Conservation (phyloP, 2,113 vertebrate species). For the Calidris pygmaea region DNA sequence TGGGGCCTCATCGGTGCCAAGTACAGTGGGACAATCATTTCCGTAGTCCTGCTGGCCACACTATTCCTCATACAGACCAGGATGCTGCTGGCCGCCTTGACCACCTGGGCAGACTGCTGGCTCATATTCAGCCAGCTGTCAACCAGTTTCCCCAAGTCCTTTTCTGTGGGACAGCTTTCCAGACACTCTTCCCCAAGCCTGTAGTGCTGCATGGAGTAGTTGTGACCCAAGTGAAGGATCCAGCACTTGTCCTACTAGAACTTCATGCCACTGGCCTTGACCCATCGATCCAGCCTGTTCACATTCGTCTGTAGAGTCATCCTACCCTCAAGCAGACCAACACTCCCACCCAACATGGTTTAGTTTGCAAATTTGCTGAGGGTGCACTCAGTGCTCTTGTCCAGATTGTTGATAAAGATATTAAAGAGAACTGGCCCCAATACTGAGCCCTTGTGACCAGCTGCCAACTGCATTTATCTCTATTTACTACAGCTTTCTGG, state of each 20-base stretch:
- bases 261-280: neutral
- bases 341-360: neutral
- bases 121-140: neutral
- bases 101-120: neutral
- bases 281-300: neutral
- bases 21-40: neutral
- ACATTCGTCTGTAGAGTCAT: neutral
- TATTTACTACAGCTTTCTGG: neutral
- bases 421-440: neutral
- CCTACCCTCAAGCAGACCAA: neutral
- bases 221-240: neutral
- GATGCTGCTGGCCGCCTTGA: neutral
- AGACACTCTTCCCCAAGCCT: neutral
- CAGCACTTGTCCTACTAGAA: neutral
- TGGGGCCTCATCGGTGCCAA: neutral
- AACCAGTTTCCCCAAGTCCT: neutral
- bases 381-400: neutral
- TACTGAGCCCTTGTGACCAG: neutral
- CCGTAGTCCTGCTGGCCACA: neutral
- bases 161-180: neutral
- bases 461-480: neutral
- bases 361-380: neutral
- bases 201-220: neutral
- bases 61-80: neutral
- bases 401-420: neutral